Conservation (phyloP, 2,113 vertebrate genomes). For the Plecturocebus donacophilus region DNA sequence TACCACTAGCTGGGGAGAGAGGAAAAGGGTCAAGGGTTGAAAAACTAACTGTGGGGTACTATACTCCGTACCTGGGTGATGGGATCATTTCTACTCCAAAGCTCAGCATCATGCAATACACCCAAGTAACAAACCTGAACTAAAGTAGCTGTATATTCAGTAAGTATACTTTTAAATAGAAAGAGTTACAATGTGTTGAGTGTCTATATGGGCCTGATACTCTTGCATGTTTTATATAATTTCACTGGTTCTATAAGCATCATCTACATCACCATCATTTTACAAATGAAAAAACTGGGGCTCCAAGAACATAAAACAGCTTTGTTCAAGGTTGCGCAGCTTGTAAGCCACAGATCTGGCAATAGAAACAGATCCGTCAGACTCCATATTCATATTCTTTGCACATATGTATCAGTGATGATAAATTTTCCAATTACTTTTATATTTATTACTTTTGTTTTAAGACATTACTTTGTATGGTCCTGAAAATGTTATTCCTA, state of each 20-base stretch:
- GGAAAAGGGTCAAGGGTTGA: too few species aligned
- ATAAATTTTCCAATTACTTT: conserved; percentile 24
- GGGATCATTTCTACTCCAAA: too few species aligned
- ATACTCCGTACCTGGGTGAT: too few species aligned
- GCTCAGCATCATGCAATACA: too few species aligned
- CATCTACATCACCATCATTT: neutral
- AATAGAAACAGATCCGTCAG: neutral
- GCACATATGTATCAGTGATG: neutral
- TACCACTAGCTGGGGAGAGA: too few species aligned
- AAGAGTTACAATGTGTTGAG: neutral
- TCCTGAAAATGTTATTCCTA: neutral
- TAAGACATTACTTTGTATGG: neutral
- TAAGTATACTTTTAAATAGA: neutral
- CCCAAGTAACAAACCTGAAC: too few species aligned
- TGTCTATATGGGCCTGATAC: neutral
- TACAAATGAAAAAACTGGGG: neutral
- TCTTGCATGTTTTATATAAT: neutral
- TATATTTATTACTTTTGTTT: neutral
- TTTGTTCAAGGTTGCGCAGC: neutral
- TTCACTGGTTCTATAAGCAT: neutral
- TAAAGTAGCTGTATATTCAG: too few species aligned
- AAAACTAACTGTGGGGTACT: too few species aligned
- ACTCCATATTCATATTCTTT: neutral
- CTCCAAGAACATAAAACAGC: neutral
- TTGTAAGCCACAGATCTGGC: neutral